Percentiles rank a stretch among this genome's conserved stretches.
These are phyloP conservation scores for Lepilemur septentrionalis DNA, from an alignment of 2,797 vertebrate species.

Conservation along the genomic window DNA sequence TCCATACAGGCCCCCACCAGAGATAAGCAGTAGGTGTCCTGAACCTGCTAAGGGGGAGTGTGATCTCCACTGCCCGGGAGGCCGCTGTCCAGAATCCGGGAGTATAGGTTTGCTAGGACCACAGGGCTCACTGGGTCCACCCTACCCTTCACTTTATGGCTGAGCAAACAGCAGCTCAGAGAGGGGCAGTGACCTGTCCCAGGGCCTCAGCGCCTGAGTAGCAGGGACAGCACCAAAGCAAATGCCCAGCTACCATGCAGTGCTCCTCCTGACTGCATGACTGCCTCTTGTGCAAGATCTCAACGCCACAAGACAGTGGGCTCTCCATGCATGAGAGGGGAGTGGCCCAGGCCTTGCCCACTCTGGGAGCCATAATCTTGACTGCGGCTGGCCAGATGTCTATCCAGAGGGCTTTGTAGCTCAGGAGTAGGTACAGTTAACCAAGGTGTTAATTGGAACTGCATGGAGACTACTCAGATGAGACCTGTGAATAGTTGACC, in stretches of 20 bases:
- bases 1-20: too few species aligned
- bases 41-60: fast-evolving
- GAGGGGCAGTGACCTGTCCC: not conserved
- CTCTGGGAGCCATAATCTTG: not conserved
- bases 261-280: not conserved
- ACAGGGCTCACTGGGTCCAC: not conserved
- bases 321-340: not conserved
- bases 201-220: not conserved
- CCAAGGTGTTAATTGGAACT: not conserved
- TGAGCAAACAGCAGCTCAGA: not conserved
- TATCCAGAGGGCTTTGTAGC: not conserved
- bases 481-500: not conserved
- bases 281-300: not conserved
- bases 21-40: not conserved
- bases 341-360: not conserved
- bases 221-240: not conserved
- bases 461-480: not conserved
- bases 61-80: not conserved
- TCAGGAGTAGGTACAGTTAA: not conserved
- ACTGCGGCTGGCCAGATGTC: not conserved
- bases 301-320: fast-evolving
- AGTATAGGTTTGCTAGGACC: not conserved
- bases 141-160: not conserved
- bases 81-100: not conserved
- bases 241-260: fast-evolving